Conservation (phyloP, 2,888 invertebrate species). For the Eupithecia tripunctaria region DNA sequence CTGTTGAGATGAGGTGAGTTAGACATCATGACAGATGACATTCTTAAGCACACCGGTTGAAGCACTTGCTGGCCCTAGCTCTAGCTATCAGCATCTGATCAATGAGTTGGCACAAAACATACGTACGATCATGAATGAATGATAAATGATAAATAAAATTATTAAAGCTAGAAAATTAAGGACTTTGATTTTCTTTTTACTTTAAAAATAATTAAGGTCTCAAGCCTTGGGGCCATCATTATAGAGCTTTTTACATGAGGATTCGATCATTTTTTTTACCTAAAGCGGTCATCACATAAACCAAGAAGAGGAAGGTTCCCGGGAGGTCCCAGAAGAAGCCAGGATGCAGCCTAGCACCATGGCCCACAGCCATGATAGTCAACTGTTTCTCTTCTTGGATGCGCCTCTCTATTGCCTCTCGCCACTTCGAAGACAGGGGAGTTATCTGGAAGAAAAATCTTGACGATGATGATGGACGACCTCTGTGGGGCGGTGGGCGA, state of each 20-base stretch:
- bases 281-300: conserved; percentile 88
- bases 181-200: too few relatives aligned
- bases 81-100: too few relatives aligned
- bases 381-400: conserved; percentile 83
- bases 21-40: neutral
- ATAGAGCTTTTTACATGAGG: too few relatives aligned
- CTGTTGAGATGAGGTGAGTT: too few relatives aligned
- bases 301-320: conserved; percentile 87
- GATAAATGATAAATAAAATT: too few relatives aligned
- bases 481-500: too few relatives aligned
- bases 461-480: too few relatives aligned
- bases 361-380: conserved; percentile 72
- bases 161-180: too few relatives aligned
- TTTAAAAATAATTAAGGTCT: too few relatives aligned
- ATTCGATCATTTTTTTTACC: conserved; percentile 77
- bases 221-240: too few relatives aligned
- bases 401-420: conserved; percentile 83
- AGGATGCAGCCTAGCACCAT: conserved; percentile 68
- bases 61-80: neutral
- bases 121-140: too few relatives aligned
- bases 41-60: neutral
- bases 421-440: conserved; percentile 85
- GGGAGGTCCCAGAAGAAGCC: conserved; percentile 88
- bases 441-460: conserved; percentile 62
- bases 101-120: too few relatives aligned